phyloP scores from a whole-genome alignment of 2,797 vertebrate species.

The Agapornis canus region DNA sequence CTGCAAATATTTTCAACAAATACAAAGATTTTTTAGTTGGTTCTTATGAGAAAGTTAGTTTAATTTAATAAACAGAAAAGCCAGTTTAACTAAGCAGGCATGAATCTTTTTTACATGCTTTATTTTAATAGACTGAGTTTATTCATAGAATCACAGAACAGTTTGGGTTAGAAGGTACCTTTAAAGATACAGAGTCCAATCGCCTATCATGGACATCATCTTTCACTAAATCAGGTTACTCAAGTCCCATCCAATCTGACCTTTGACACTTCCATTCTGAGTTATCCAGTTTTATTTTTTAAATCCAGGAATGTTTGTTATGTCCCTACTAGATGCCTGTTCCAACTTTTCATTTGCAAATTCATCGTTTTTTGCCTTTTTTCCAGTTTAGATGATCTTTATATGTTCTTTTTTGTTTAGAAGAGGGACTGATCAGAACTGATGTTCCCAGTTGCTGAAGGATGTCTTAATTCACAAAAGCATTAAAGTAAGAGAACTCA shows the following conservation, averaged over 20 bases:
- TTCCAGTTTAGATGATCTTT: not conserved
- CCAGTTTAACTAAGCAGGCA: not conserved
- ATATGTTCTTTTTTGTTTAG: not conserved
- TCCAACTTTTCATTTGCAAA: not conserved
- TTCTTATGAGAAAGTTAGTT: not conserved
- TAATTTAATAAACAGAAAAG: not conserved
- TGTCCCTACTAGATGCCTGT: not conserved
- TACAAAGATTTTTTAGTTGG: not conserved
- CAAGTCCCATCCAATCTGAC: not conserved
- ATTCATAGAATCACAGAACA: not conserved
- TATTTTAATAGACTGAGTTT: not conserved
- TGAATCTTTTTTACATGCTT: not conserved
- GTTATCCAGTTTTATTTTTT: not conserved
- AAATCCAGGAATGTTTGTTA: not conserved
- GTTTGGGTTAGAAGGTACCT: not conserved
- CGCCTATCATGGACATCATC: not conserved
- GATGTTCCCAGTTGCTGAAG: not conserved
- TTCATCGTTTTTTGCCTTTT: not conserved
- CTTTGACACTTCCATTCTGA: not conserved
- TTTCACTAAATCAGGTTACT: not conserved
- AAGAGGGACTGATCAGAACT: not conserved
- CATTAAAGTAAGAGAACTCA: too few relatives aligned
- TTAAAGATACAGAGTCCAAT: not conserved
- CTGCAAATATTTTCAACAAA: not conserved
- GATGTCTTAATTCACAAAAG: not conserved